Percentiles rank a stretch among this genome's conserved stretches.
These are phyloP conservation scores for Passer montanus DNA, from an alignment of 2,113 vertebrate genomes.

Conservation along the genomic window DNA sequence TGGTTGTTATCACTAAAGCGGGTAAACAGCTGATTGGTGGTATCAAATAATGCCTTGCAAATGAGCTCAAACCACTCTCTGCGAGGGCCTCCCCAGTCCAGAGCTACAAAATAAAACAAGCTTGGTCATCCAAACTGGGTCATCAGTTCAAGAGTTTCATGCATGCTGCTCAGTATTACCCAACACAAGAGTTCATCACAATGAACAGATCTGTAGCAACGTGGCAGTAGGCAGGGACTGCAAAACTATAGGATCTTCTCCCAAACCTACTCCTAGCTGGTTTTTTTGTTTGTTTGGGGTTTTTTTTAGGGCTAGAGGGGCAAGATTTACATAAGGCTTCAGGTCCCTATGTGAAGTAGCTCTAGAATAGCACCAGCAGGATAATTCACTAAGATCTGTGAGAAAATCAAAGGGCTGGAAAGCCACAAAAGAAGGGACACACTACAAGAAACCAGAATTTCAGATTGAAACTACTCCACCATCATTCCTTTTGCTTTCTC, in stretches of 20 bases:
- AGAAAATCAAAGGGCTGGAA: not conserved
- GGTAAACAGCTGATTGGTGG: constrained; percentile 91
- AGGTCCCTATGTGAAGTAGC: not conserved
- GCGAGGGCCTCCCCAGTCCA: constrained; percentile 90
- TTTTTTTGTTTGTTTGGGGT: not conserved
- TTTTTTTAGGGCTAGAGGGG: not conserved
- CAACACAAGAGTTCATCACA: rapidly evolving
- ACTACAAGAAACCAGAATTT: not conserved
- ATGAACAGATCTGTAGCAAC: not conserved
- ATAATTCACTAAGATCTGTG: not conserved
- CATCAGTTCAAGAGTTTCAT: not conserved
- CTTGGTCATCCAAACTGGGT: not conserved
- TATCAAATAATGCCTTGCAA: constrained; percentile 95
- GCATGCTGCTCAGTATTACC: not conserved
- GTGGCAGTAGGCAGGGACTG: not conserved
- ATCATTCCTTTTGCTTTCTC: not conserved
- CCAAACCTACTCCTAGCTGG: not conserved
- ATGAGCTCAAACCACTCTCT: constrained; percentile 93
- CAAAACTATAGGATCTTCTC: not conserved
- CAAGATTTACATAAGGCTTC: not conserved
- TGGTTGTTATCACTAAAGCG: constrained; percentile 97
- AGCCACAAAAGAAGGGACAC: not conserved
- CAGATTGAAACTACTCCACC: not conserved
- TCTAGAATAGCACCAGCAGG: not conserved
- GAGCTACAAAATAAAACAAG: constrained; percentile 77